Conservation (phyloP, 2,797 vertebrate genomes). For the Myotis pilosus region DNA sequence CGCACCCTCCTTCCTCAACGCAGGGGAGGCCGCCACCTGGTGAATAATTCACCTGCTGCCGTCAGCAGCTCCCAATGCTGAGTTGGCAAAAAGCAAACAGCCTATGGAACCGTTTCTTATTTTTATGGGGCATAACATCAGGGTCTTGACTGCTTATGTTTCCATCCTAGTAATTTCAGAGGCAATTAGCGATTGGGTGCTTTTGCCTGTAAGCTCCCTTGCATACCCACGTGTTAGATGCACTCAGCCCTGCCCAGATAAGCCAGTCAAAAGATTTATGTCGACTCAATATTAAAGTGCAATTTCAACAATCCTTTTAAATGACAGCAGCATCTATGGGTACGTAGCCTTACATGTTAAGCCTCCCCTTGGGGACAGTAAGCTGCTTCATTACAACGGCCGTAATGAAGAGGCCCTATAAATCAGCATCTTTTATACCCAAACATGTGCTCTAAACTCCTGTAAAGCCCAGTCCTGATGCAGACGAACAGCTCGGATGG, state of each 20-base stretch:
- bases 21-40: not conserved
- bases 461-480: constrained; percentile 63
- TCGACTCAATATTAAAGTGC: constrained; percentile 64
- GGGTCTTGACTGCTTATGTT: not conserved
- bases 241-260: constrained; percentile 42
- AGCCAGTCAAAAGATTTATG: constrained; percentile 61
- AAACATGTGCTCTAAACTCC: constrained; percentile 78
- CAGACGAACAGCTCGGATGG: constrained; percentile 57
- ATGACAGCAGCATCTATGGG: constrained; percentile 72
- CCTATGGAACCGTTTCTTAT: not conserved
- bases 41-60: not conserved
- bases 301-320: constrained; percentile 74
- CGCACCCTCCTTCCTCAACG: fast-evolving
- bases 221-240: not conserved
- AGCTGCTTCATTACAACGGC: constrained; percentile 78
- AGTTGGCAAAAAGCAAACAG: not conserved
- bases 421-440: constrained; percentile 77
- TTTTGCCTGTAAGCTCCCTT: not conserved
- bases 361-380: constrained; percentile 75
- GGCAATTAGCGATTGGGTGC: not conserved
- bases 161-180: not conserved
- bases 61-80: not conserved
- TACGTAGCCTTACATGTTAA: constrained; percentile 69
- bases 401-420: constrained; percentile 75
- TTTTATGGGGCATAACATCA: not conserved